Base-by-base conservation (phyloP, 2,113 vertebrate genomes). In the Labeo catla region DNA sequence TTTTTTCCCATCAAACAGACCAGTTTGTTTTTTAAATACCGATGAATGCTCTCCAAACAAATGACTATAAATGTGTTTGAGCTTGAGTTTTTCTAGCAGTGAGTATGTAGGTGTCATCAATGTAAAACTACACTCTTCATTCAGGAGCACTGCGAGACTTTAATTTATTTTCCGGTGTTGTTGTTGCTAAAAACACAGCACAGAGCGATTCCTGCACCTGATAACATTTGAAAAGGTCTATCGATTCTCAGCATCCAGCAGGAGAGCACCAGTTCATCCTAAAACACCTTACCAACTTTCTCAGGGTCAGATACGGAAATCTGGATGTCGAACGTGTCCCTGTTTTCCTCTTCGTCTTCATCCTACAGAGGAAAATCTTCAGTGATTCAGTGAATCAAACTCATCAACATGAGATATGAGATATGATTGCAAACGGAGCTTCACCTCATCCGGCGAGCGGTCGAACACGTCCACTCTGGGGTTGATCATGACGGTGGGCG, bases 221-320 rank as follows among this genome's bases (percentile, higher is more conserved):
- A 84, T 86, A 88, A 89, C 77, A 84, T 86, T 86, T 87, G 54
- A 85, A 84, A 83, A 87, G 89, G 85, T 80, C 87, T 50, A 50
- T 50, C 49, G 49, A 50, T 50, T 50, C 49, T 2, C 49, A 12
- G 49, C 10, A 10, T 50, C 47, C 47, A 49, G 39, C 39, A 39
- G 39, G 47, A 49, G 85, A 54, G 52, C 52, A 3, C 21, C 1
- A n/a, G 11, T 11, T 7, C 28, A 7, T 66, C 61, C 4, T 1
- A 3, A 49, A 23, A 77, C 49, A 57, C 50, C 97, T 96, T 91
- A 99, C 98, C 98, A 11, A 99, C 95, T 99, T 99, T 99, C 92
- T 99, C 98, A 12, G 98, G 98, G 89, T 99, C 97, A n/a, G 98
- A 99, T 83, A 99, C 98, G 4, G 95, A 95, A 91, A 99, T 98